These are phyloP conservation scores for Lasioglossum villosulum DNA, from an alignment of 2,888 invertebrate genomes.

Conservation along the genomic window DNA sequence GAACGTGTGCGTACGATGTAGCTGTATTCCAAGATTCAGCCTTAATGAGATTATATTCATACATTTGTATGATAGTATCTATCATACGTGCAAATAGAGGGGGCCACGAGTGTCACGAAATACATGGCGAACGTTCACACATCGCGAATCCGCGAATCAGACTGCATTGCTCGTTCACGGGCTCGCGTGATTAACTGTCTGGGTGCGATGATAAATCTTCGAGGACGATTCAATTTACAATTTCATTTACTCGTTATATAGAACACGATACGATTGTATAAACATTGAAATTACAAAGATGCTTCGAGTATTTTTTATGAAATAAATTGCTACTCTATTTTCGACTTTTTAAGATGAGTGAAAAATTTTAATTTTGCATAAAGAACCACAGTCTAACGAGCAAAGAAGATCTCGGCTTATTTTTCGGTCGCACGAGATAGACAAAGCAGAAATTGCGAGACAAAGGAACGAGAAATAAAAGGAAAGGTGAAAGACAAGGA, in stretches of 20 bases:
- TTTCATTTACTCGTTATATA: neutral
- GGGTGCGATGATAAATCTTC: neutral
- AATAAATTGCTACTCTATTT: too few relatives aligned
- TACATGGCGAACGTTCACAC: conserved; percentile 53
- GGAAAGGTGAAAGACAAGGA: neutral
- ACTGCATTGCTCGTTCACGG: conserved; percentile 49
- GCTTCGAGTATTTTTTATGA: too few relatives aligned
- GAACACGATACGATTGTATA: neutral
- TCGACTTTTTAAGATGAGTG: too few relatives aligned
- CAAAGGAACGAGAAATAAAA: conserved; percentile 10
- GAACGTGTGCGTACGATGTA: neutral
- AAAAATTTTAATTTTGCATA: too few relatives aligned
- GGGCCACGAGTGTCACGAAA: conserved; percentile 63
- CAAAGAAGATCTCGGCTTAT: neutral
- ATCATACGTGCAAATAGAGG: conserved; percentile 51
- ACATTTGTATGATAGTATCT: conserved; percentile 55
- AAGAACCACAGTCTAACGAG: neutral
- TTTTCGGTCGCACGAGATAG: neutral
- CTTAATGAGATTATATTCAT: conserved; percentile 55
- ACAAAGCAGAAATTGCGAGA: neutral
- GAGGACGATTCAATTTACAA: neutral
- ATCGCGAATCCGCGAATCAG: conserved; percentile 59
- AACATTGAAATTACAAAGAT: too few relatives aligned
- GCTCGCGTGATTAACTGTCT: conserved; percentile 47
- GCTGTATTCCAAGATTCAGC: conserved; percentile 24